These are phyloP conservation scores for Vanessa atalanta DNA, from an alignment of 1,140 invertebrate genomes.

Conservation along the genomic window DNA sequence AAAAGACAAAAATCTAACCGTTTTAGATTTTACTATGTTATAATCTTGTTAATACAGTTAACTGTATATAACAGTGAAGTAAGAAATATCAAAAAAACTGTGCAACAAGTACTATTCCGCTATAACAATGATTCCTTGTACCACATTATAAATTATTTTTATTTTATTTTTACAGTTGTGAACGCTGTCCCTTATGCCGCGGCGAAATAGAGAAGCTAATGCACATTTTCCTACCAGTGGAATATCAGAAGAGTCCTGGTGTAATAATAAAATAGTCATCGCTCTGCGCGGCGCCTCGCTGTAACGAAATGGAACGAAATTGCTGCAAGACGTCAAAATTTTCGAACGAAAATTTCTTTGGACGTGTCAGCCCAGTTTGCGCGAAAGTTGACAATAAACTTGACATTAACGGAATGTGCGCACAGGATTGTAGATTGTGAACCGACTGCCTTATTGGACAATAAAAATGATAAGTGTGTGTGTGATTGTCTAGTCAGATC, in stretches of 20 bases:
- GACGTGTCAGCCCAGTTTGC: slow-evolving; percentile 33
- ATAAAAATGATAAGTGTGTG: slow-evolving; percentile 40
- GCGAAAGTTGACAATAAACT: slow-evolving; percentile 5
- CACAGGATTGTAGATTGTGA: background rate
- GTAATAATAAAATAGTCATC: slow-evolving; percentile 64
- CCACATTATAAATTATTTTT: background rate
- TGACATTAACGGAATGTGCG: background rate
- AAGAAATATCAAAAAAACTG: too few relatives aligned
- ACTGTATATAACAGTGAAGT: too few relatives aligned
- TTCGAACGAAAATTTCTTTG: slow-evolving; percentile 34
- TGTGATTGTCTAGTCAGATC: slow-evolving; percentile 71
- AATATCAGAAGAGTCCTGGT: slow-evolving; percentile 71
- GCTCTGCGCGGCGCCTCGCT: slow-evolving; percentile 10
- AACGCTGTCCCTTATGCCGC: slow-evolving; percentile 89
- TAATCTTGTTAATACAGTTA: too few relatives aligned
- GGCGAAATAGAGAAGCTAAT: slow-evolving; percentile 87
- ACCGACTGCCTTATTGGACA: slow-evolving; percentile 1
- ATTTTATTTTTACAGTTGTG: slow-evolving; percentile 81
- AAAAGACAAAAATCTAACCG: background rate
- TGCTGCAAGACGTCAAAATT: slow-evolving; percentile 36
- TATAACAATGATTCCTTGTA: background rate
- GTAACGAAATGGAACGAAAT: slow-evolving; percentile 36
- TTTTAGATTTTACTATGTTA: too few relatives aligned
- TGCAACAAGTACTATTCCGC: background rate
- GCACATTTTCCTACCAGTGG: slow-evolving; percentile 86